A percentile compares a stretch with the other conserved stretches of the same genome.
Conservation (phyloP, 2,113 vertebrate species). For the Aepyceros melampus region DNA sequence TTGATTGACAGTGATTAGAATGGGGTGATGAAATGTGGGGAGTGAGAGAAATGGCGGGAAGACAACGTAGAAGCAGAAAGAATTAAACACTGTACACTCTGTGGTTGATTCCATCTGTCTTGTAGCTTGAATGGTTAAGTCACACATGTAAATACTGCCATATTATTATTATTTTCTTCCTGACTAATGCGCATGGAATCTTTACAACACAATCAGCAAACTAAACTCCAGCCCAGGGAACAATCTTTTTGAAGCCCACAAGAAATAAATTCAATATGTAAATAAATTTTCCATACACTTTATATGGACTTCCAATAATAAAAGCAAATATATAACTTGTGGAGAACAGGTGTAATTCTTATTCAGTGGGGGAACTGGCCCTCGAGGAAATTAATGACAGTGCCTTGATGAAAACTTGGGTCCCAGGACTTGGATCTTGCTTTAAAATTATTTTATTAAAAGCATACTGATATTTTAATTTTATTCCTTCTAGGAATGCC, state of each 20-base stretch:
- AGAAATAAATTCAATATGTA: conserved; percentile 19
- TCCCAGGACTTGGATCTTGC: not conserved
- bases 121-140: conserved; percentile 69
- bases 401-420: not conserved
- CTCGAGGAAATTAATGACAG: not conserved
- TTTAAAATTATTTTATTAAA: not conserved
- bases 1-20: conserved; percentile 53
- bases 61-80: no score
- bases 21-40: not conserved
- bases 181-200: conserved; percentile 49
- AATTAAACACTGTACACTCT: not conserved
- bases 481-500: not conserved
- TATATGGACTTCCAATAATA: not conserved
- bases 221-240: conserved; percentile 46
- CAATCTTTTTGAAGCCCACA: conserved; percentile 39
- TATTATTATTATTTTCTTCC: conserved; percentile 73
- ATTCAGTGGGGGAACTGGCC: not conserved
- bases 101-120: not conserved
- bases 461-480: conserved; percentile 13
- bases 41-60: not conserved
- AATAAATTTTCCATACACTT: not conserved
- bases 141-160: conserved; percentile 68
- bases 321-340: not conserved
- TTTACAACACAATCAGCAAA: conserved; percentile 57
- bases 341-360: not conserved